Evolutionary conservation across 2,888 invertebrate species (phyloP).

Genomic region (Dryomyza anilis): DNA sequence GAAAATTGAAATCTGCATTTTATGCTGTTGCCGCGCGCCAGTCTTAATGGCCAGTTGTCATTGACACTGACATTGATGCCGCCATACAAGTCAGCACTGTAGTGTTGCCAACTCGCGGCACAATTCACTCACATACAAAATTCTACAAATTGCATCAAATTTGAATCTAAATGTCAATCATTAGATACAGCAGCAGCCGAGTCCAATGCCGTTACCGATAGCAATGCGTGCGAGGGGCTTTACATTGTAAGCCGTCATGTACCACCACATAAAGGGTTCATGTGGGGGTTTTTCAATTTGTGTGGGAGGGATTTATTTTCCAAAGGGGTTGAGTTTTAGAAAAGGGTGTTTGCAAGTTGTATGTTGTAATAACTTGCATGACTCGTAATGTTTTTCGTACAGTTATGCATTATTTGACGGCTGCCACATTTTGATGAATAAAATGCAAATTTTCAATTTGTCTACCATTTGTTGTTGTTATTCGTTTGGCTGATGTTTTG

Average conservation of each 20-base stretch:
- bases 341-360: too few relatives aligned
- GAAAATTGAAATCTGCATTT: constrained; percentile 16
- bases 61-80: not conserved
- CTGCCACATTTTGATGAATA: constrained; percentile 8
- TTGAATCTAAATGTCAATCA: constrained; percentile 31
- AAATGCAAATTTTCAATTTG: constrained; percentile 17
- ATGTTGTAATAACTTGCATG: constrained; percentile 18
- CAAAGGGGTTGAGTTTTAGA: too few relatives aligned
- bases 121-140: not conserved
- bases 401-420: constrained; percentile 14
- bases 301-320: too few relatives aligned
- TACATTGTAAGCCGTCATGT: not conserved
- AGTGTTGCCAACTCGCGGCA: not conserved
- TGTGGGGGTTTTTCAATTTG: not conserved
- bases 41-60: not conserved
- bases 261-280: not conserved
- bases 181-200: constrained; percentile 16
- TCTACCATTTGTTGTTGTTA: constrained; percentile 7
- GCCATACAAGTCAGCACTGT: not conserved
- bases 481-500: constrained; percentile 7
- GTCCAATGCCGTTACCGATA: not conserved
- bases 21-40: not conserved
- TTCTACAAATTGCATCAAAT: constrained; percentile 26
- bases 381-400: constrained; percentile 18
- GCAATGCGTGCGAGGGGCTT: not conserved